A percentile compares a stretch with the other conserved stretches of the same genome.
Conservation (phyloP, 2,113 vertebrate species). For the Nicator chloris region DNA sequence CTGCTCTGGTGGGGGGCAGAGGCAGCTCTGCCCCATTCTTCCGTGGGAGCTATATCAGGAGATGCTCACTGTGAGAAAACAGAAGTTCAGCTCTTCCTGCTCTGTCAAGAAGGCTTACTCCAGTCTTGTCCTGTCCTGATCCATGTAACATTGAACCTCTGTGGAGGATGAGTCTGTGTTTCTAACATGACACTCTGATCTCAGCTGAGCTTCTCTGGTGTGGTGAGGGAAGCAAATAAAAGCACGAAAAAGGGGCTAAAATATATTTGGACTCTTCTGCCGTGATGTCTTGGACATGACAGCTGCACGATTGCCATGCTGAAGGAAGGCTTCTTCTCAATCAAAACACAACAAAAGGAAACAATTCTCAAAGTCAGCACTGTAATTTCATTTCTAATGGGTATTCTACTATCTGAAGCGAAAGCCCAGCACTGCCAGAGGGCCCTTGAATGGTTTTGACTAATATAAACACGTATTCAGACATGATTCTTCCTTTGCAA, state of each 20-base stretch:
- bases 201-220: neutral
- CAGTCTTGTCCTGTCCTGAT: neutral
- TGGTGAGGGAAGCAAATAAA: neutral
- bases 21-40: neutral
- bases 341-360: neutral
- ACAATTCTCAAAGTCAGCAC: neutral
- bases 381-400: neutral
- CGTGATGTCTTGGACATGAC: neutral
- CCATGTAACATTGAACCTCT: neutral
- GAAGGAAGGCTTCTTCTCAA: neutral
- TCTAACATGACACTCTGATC: rapidly evolving
- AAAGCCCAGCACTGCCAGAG: neutral
- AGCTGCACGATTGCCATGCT: rapidly evolving
- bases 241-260: neutral
- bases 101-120: neutral
- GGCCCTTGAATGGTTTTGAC: neutral
- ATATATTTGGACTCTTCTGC: neutral
- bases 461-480: neutral
- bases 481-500: neutral
- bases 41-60: neutral
- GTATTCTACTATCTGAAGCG: neutral
- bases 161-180: neutral
- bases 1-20: neutral
- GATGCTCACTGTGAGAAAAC: neutral
- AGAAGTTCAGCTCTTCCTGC: neutral